These are phyloP conservation scores for Chloroclysta siterata DNA, from an alignment of 2,888 invertebrate genomes.

Conservation along the genomic window DNA sequence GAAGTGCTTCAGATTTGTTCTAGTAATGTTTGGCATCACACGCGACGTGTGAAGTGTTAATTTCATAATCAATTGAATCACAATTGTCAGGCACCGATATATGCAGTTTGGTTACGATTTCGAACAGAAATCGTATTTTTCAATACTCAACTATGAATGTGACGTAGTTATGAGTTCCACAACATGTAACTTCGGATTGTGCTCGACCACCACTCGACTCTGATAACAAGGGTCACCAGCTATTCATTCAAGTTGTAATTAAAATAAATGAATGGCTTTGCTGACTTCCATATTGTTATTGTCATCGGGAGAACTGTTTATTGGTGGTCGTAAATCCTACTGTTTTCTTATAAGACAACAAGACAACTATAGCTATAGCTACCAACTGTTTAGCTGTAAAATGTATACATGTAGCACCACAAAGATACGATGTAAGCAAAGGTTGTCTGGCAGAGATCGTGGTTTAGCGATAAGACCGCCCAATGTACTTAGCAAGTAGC, in stretches of 20 bases:
- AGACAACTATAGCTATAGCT: too few species aligned
- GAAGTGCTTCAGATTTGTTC: too few species aligned
- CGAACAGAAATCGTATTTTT: background rate
- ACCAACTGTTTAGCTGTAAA: too few species aligned
- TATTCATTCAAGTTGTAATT: constrained; percentile 69
- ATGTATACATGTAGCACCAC: too few species aligned
- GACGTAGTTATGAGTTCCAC: constrained; percentile 36
- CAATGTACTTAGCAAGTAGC: too few species aligned
- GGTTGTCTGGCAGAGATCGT: too few species aligned
- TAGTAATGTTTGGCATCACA: background rate
- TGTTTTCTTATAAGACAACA: background rate
- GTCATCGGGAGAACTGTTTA: constrained; percentile 27
- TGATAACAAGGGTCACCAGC: constrained; percentile 67
- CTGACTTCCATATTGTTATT: constrained; percentile 35
- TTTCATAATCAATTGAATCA: background rate
- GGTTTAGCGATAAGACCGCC: too few species aligned
- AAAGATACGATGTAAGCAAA: too few species aligned
- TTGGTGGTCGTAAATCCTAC: constrained; percentile 16
- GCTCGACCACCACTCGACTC: constrained; percentile 48
- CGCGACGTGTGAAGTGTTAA: background rate
- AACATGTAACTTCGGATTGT: constrained; percentile 29
- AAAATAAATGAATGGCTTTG: constrained; percentile 67
- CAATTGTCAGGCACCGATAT: too few species aligned
- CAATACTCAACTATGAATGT: background rate
- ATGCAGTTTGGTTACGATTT: background rate